Base-by-base conservation (phyloP, 1,140 invertebrate species). In the Drosophila fuyamai region DNA sequence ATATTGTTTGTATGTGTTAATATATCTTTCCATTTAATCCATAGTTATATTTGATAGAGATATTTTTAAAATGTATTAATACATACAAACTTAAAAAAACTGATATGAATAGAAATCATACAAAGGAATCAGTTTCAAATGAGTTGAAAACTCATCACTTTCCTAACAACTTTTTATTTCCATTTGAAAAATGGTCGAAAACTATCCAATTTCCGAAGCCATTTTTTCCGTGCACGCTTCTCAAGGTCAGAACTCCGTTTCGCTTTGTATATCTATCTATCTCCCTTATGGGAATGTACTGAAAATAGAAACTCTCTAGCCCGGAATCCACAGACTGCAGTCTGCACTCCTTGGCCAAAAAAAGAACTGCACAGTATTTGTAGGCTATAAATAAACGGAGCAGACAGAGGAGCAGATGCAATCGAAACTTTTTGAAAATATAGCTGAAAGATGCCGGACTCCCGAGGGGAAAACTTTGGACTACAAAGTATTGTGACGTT, bases 301-400 rank as follows among this genome's bases (percentile, higher is more conserved):
- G 47, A 77, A 77, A 77, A 77, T 77, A 70, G 61, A 50, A 58
- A 41, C 35, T 35, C 50, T 40, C 56, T 77, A 68, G 55, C 74
- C 73, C 63, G 73, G 63, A 68, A 77, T 77, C 32, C 63, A 61
- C 56, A 51, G 74, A 48, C 63, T 60, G 70, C 40, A 18, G 51
- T 18, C 40, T 67, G 73, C 62, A 68, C 50, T 55, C 61, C 27
- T 32, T 23, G 36, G 48, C 73, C 74, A 76, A 76, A 67, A 48
- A 76, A 59, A 76, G 73, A 76, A 76, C 18, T 60, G 74, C 74
- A 77, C 57, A 53, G 48, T 59, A 68, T 56, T 68, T 35, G 29
- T 29, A 9, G 48, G 51, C 73, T 77, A 77, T 67, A 77, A 77
- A 77, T 77, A 77, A 76, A 58, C 14, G 67, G 14, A 71, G 67